Evolutionary conservation across 2,797 vertebrate genomes (phyloP).

Genomic region (Galaxias olidus): DNA sequence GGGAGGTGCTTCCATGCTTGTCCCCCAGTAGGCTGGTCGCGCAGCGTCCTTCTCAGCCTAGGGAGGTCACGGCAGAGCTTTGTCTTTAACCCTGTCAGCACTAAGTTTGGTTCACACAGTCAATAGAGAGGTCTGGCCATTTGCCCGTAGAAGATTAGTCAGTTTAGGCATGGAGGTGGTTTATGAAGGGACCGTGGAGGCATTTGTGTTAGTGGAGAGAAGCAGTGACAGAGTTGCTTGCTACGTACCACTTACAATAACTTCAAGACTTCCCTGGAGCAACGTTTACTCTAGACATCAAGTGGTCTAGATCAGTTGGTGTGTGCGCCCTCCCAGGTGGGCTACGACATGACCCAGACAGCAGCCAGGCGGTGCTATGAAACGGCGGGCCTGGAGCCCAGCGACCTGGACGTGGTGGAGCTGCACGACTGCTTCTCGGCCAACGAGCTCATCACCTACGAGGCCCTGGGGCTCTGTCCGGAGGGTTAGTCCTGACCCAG

Average conservation of each 20-base stretch:
- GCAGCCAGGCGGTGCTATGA: conserved; percentile 85
- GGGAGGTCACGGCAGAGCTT: background rate
- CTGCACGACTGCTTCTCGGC: conserved; percentile 96
- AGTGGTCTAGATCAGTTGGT: background rate
- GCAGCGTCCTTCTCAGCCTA: background rate
- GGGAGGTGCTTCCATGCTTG: background rate
- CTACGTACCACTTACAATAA: too few species aligned
- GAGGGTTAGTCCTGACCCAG: conserved; percentile 76
- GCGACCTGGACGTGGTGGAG: conserved; percentile 89
- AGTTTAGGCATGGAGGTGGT: too few species aligned
- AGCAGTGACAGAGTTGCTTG: too few species aligned
- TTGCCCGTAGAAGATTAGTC: too few species aligned
- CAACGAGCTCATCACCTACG: conserved; percentile 94
- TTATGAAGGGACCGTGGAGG: background rate
- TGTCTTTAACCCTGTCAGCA: background rate
- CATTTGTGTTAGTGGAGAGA: too few species aligned
- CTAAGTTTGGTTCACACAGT: too few species aligned
- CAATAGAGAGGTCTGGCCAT: too few species aligned
- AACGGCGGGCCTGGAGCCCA: conserved; percentile 77
- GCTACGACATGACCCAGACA: conserved; percentile 87
- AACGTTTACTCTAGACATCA: too few species aligned
- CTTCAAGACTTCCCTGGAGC: too few species aligned
- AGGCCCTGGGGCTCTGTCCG: conserved; percentile 91
- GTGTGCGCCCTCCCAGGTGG: conserved; percentile 73
- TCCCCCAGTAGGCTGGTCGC: background rate